These are phyloP conservation scores for Drymonia ruficornis DNA, from an alignment of 2,888 invertebrate species.

Conservation along the genomic window DNA sequence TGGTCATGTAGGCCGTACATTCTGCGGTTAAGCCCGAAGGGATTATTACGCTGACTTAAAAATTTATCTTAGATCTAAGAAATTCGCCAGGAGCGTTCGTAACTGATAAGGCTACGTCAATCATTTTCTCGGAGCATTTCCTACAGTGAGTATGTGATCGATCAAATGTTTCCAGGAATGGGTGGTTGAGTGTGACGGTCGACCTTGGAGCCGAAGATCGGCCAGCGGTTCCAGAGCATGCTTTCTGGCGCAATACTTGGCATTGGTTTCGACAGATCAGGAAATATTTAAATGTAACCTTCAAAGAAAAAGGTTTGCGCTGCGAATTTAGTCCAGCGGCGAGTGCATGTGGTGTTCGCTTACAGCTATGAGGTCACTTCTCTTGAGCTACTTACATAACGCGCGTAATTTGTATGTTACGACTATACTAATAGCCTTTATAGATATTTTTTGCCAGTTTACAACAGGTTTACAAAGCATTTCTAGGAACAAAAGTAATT, in stretches of 20 bases:
- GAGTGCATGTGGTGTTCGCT: constrained; percentile 27
- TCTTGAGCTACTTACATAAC: neutral
- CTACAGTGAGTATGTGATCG: constrained; percentile 35
- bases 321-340: constrained; percentile 38
- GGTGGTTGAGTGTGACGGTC: constrained; percentile 24
- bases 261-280: constrained; percentile 57
- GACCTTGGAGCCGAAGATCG: constrained; percentile 44
- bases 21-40: neutral
- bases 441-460: too few species aligned
- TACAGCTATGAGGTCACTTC: constrained; percentile 21
- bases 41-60: neutral
- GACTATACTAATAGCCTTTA: too few species aligned
- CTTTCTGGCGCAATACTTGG: constrained; percentile 56
- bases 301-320: constrained; percentile 54
- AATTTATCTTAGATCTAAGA: neutral
- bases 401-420: neutral
- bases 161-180: constrained; percentile 45
- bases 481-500: too few species aligned
- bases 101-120: constrained; percentile 11
- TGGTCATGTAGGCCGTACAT: constrained; percentile 7
- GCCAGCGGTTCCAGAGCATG: constrained; percentile 51
- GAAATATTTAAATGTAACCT: constrained; percentile 56
- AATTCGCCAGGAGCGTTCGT: neutral
- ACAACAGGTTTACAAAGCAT: too few species aligned
- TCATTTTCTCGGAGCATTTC: constrained; percentile 11